phyloP scores from a whole-genome alignment of 2,113 vertebrate species.

The Thamnaconus septentrionalis region DNA sequence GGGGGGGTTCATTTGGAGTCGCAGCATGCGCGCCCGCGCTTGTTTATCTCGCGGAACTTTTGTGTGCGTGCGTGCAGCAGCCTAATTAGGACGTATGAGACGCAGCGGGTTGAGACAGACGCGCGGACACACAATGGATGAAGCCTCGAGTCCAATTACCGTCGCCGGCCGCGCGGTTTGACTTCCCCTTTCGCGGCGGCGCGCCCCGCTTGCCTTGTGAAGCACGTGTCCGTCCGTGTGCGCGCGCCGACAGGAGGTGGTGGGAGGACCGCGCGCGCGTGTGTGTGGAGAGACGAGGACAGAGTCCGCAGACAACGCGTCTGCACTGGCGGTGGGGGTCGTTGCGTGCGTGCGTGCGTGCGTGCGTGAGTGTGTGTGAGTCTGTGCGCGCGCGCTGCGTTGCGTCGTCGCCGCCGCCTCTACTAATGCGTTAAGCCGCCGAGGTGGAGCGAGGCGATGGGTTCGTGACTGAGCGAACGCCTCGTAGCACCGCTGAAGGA shows the following conservation, averaged over 20 bases:
- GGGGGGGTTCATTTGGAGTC: conserved; percentile 45
- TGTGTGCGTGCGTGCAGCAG: conserved; percentile 13
- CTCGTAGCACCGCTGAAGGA: conserved; percentile 32
- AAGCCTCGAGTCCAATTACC: conserved; percentile 55
- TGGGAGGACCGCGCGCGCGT: conserved; percentile 33
- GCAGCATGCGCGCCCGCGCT: conserved; percentile 12
- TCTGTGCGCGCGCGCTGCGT: too few relatives aligned
- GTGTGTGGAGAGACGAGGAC: not conserved
- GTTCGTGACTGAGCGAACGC: conserved; percentile 21
- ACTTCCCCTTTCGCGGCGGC: conserved; percentile 20
- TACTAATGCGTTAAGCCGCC: too few relatives aligned
- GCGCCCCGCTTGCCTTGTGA: conserved; percentile 19
- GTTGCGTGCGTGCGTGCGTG: not conserved
- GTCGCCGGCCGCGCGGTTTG: conserved; percentile 51
- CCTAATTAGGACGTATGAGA: conserved; percentile 36
- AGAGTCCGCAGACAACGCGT: conserved; percentile 63
- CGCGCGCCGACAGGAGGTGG: conserved; percentile 42
- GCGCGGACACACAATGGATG: conserved; percentile 42
- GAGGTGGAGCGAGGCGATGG: not conserved
- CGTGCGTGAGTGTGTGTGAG: conserved; percentile 21
- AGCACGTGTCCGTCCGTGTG: conserved; percentile 35
- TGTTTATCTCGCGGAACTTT: conserved; percentile 50
- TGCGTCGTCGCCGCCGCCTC: too few relatives aligned
- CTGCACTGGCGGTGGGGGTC: conserved; percentile 5
- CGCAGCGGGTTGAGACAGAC: conserved; percentile 50